A percentile compares a stretch with the other conserved stretches of the same genome.
Conservation (phyloP, 2,888 invertebrate species). For the Protophormia terraenovae region DNA sequence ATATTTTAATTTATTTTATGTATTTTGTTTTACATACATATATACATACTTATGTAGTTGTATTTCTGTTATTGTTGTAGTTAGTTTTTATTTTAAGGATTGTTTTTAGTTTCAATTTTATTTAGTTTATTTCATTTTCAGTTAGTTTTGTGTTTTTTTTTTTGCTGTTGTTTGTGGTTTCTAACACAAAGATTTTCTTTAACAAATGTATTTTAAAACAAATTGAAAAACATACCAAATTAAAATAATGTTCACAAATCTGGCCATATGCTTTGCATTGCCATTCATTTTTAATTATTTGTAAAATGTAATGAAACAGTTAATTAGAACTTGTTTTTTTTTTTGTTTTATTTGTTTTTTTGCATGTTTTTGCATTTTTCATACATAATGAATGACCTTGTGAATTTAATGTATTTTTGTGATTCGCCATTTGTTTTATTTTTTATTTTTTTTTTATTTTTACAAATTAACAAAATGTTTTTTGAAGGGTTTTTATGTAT, state of each 20-base stretch:
- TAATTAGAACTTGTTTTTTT: no score
- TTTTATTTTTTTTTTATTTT: neutral
- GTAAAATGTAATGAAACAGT: constrained; percentile 23
- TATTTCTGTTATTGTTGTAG: constrained; percentile 16
- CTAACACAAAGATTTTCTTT: neutral
- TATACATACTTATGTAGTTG: neutral
- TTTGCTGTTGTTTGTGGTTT: neutral
- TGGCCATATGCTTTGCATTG: neutral
- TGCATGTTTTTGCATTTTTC: neutral
- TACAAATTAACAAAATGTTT: neutral
- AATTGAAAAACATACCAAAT: neutral
- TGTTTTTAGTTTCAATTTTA: neutral
- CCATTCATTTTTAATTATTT: constrained; percentile 30
- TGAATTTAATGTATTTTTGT: neutral
- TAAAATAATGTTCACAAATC: neutral
- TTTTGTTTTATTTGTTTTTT: neutral
- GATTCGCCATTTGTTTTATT: neutral
- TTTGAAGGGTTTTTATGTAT: neutral
- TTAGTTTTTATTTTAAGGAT: neutral
- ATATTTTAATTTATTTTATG: constrained; percentile 49
- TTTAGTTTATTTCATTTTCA: neutral
- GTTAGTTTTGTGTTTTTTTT: constrained; percentile 18
- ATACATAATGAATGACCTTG: neutral
- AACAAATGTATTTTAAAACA: constrained; percentile 1
- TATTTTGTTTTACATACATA: constrained; percentile 6